Evolutionary conservation across 2,888 invertebrate genomes (phyloP), one percentile per base, ranked within the genome.

Genomic region (Phymatocera aterrima): DNA sequence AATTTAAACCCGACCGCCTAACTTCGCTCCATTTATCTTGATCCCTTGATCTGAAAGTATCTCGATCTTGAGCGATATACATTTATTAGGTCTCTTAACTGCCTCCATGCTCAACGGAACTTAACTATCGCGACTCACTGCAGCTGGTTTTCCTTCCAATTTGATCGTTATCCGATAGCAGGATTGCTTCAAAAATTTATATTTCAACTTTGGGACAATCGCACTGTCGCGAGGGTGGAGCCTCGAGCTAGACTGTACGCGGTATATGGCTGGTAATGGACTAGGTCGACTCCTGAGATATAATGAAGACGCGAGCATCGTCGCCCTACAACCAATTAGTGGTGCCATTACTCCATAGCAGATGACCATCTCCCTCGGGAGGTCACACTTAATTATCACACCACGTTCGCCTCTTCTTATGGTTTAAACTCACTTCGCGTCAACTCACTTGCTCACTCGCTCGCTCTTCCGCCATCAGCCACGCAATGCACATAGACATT

Each of bases 271-370:
- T 21, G 72, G 72, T 72, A 48, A 54, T 72, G 24, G 68, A 68
- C 12, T 46, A 68, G 46, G 74, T 21, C 74, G 77, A 61, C 60
- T 61, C 28, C 60, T 37, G 77, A 61, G 54, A 78, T 51, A 80
- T 78, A 80, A 80, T 80, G 79, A 80, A 80, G 80, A 80, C 74
- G 70, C 78, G 78, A 70, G 78, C 78, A 78, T 78, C 70, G 78
- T 70, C 70, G 78, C 78, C 78, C 78, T 78, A 78, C 79, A 80
- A 80, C 80, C 80, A 80, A 80, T 80, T 80, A 80, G 80, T 79
- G 80, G 57, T 65, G 75, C 80, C 75, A 79, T 77, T 79, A 79
- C 79, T 80, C 72, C 65, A 51, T 61, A 21, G 15, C 64, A 72
- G 78, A 78, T 78, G 78, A 78, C 78, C 78, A 78, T 78, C 78